Percentiles rank a stretch among this genome's conserved stretches.
Evolutionary conservation across 2,113 vertebrate species (phyloP).

Genomic region (Myanophis thanlyinensis): DNA sequence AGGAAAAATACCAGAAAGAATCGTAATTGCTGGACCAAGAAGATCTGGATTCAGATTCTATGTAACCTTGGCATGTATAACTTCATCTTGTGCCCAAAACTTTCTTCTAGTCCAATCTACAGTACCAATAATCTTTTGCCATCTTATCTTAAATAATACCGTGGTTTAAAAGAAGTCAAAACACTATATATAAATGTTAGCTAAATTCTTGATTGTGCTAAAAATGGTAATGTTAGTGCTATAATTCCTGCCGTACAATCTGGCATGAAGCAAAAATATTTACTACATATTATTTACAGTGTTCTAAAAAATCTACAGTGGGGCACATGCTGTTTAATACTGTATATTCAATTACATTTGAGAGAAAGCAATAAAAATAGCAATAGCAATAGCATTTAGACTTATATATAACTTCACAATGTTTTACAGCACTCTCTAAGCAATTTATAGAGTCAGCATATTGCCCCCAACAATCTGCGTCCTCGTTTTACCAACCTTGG

Average conservation of each 20-base stretch:
- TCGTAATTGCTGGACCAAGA: not conserved
- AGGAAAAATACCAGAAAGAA: not conserved
- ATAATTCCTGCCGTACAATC: not conserved
- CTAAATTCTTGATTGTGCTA: not conserved
- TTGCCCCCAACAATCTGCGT: too few relatives aligned
- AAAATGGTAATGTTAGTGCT: not conserved
- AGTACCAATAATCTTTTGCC: not conserved
- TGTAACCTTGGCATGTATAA: too few relatives aligned
- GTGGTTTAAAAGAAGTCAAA: not conserved
- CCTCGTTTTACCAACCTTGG: too few relatives aligned
- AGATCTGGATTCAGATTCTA: not conserved
- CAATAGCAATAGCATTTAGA: too few relatives aligned
- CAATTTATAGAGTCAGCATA: too few relatives aligned
- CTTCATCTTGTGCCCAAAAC: not conserved
- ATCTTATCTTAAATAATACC: not conserved
- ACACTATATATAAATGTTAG: not conserved
- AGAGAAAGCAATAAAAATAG: not conserved
- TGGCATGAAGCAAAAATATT: not conserved
- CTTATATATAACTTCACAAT: too few relatives aligned
- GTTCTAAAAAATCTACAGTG: not conserved
- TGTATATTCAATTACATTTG: not conserved
- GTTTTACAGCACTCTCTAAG: too few relatives aligned
- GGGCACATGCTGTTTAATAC: not conserved
- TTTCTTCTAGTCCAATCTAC: not conserved
- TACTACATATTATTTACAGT: not conserved